These are phyloP conservation scores for Pogonomyrmex barbatus DNA, from an alignment of 1,140 invertebrate species.

Conservation along the genomic window DNA sequence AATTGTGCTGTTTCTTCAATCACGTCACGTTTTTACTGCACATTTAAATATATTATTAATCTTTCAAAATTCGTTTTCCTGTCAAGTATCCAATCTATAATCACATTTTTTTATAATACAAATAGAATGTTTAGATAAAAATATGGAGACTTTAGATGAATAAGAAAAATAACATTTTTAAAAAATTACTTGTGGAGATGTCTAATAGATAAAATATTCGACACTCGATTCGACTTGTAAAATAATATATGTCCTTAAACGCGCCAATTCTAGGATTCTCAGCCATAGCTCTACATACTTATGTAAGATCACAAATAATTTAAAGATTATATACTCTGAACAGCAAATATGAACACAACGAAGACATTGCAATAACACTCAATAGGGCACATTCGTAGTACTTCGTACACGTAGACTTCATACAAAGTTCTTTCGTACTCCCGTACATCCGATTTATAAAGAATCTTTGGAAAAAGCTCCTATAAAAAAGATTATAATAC, in stretches of 20 bases:
- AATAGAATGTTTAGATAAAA: slow-evolving; percentile 32
- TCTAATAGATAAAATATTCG: slow-evolving; percentile 16
- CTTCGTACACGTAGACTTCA: neutral
- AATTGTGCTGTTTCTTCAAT: neutral
- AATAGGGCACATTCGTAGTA: slow-evolving; percentile 36
- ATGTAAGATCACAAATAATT: slow-evolving; percentile 64
- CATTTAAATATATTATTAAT: neutral
- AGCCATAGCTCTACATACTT: slow-evolving; percentile 64
- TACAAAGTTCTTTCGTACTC: neutral
- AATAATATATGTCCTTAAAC: slow-evolving; percentile 31
- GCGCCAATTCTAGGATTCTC: slow-evolving; percentile 55
- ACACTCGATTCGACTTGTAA: slow-evolving; percentile 1
- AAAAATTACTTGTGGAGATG: slow-evolving; percentile 17
- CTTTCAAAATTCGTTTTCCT: slow-evolving; percentile 12
- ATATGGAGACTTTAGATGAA: neutral
- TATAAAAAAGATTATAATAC: slow-evolving; percentile 11
- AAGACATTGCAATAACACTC: slow-evolving; percentile 58
- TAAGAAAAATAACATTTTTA: slow-evolving; percentile 37
- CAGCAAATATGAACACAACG: slow-evolving; percentile 71
- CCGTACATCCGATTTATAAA: neutral
- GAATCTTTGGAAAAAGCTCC: slow-evolving; percentile 21
- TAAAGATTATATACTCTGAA: slow-evolving; percentile 69
- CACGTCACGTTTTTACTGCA: neutral
- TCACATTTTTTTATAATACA: slow-evolving; percentile 4
- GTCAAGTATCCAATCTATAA: slow-evolving; percentile 15